These are phyloP conservation scores for Pangasius macronema DNA, from an alignment of 2,797 vertebrate species.

Conservation along the genomic window DNA sequence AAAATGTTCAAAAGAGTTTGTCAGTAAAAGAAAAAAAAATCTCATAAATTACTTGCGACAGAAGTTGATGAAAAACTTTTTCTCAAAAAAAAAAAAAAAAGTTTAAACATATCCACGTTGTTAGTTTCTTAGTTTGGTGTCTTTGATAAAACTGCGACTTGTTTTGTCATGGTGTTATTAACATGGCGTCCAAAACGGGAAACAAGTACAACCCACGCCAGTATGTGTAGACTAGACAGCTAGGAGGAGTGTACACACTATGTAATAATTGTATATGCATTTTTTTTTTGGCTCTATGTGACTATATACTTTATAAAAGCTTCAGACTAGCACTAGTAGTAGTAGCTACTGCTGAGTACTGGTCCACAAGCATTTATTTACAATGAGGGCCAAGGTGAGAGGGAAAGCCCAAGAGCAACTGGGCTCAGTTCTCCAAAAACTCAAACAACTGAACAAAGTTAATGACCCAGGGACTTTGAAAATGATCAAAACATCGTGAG, in stretches of 20 bases:
- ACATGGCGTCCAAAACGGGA: no score
- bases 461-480: neutral
- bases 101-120: neutral
- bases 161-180: no score
- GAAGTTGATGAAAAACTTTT: neutral
- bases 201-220: no score
- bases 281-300: neutral
- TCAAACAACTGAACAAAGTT: neutral
- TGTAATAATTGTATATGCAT: neutral
- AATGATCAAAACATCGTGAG: neutral
- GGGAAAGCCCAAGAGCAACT: neutral
- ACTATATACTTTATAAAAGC: neutral
- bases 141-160: no score
- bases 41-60: neutral
- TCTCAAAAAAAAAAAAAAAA: no score
- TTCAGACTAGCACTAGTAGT: neutral
- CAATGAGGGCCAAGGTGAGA: neutral
- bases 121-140: neutral
- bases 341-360: neutral
- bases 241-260: neutral
- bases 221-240: neutral
- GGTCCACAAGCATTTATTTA: neutral
- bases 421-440: neutral
- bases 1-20: neutral
- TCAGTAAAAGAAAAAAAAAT: neutral